Conservation (phyloP, 2,113 vertebrate species). For the Myotis lucifugus region DNA sequence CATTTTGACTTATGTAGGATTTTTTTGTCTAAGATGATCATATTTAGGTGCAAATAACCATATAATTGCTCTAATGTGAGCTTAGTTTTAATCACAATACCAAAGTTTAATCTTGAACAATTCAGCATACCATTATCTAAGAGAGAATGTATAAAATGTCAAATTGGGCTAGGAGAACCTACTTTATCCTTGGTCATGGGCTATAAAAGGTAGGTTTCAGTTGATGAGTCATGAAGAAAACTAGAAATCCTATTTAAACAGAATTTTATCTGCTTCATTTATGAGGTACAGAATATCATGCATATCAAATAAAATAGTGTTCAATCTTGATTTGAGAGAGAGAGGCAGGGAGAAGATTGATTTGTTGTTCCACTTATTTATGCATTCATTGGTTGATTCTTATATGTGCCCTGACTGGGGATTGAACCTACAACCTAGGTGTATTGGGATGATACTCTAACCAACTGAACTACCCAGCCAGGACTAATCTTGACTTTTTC, state of each 20-base stretch:
- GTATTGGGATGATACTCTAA: not conserved
- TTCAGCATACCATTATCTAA: conserved; percentile 57
- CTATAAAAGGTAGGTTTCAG: conserved; percentile 58
- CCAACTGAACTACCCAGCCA: not conserved
- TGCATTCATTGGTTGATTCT: too few relatives aligned
- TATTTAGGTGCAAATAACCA: conserved; percentile 45
- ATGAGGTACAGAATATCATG: not conserved
- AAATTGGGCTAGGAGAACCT: conserved; percentile 43
- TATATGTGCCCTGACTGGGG: not conserved
- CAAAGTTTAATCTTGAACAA: conserved; percentile 65
- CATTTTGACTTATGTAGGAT: conserved; percentile 33
- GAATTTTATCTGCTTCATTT: conserved; percentile 26
- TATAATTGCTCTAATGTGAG: conserved; percentile 64
- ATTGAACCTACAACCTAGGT: not conserved
- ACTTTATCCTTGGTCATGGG: conserved; percentile 37
- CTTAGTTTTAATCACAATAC: conserved; percentile 60
- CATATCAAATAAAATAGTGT: conserved; percentile 30
- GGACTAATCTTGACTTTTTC: not conserved
- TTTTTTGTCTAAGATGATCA: conserved; percentile 54
- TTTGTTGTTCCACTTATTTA: too few relatives aligned
- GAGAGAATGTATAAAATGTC: conserved; percentile 56
- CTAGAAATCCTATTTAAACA: not conserved
- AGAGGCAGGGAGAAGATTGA: too few relatives aligned
- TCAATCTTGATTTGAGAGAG: not conserved
- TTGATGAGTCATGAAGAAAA: conserved; percentile 44